phyloP scores from a whole-genome alignment of 2,888 invertebrate species.

The Apocheima hispidaria region DNA sequence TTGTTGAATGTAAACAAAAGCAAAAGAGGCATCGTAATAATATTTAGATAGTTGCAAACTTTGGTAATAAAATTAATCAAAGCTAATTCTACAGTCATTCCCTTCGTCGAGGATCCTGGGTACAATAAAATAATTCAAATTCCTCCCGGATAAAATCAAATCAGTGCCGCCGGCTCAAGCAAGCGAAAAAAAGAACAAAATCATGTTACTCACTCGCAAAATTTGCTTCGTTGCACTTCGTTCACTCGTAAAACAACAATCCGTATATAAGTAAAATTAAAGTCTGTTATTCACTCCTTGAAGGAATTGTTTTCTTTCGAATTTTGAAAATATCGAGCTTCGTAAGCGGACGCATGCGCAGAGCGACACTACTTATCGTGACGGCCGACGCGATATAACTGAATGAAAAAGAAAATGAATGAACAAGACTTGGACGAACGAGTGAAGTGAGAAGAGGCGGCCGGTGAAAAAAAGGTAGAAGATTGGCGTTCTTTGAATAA shows the following conservation, averaged over 20 bases:
- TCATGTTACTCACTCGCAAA: constrained; percentile 74
- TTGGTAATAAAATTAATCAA: constrained; percentile 7
- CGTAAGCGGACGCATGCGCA: constrained; percentile 70
- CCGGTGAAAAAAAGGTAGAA: constrained; percentile 20
- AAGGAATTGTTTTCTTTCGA: constrained; percentile 72
- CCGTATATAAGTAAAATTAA: constrained; percentile 25
- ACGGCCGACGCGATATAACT: constrained; percentile 66
- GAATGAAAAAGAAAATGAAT: constrained; percentile 49
- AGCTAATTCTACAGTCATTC: constrained; percentile 7
- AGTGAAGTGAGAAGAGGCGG: constrained; percentile 13
- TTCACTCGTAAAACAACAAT: constrained; percentile 44
- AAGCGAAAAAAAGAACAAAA: constrained; percentile 68
- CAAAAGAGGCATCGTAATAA: neutral
- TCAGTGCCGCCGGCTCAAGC: constrained; percentile 66
- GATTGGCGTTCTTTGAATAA: constrained; percentile 13
- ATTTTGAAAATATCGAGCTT: constrained; percentile 66
- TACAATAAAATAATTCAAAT: constrained; percentile 42
- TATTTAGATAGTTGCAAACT: too few species aligned
- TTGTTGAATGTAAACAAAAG: neutral
- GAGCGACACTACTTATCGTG: constrained; percentile 52
- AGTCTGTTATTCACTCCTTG: constrained; percentile 69
- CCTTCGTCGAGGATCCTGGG: constrained; percentile 20
- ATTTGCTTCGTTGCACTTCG: constrained; percentile 62
- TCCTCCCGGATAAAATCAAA: constrained; percentile 66
- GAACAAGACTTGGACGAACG: constrained; percentile 27